phyloP scores from a whole-genome alignment of 2,888 invertebrate genomes.

The Alloscopus bannaensis region DNA sequence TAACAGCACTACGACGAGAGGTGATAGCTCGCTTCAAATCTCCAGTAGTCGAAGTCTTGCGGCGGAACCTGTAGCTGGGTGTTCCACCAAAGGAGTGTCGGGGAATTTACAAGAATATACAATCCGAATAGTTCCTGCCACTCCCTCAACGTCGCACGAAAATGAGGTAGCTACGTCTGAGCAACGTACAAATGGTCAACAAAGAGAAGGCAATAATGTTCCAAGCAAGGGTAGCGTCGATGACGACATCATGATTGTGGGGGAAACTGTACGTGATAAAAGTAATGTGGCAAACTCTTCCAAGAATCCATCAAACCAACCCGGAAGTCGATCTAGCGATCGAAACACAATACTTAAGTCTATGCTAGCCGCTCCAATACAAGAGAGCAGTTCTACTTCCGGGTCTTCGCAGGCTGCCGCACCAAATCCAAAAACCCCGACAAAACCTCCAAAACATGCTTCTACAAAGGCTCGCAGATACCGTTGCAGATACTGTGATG shows the following conservation, averaged over 20 bases:
- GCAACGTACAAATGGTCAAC: too few relatives aligned
- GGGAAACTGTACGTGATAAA: too few relatives aligned
- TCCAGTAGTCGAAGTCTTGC: neutral
- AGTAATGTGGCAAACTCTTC: too few relatives aligned
- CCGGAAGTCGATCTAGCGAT: neutral
- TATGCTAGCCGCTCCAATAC: neutral
- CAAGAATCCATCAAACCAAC: neutral
- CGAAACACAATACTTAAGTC: neutral
- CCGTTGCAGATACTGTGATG: neutral
- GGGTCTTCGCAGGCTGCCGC: neutral
- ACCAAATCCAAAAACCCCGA: neutral
- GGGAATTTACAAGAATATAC: too few relatives aligned
- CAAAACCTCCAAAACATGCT: neutral
- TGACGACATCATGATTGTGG: too few relatives aligned
- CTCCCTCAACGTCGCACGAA: too few relatives aligned
- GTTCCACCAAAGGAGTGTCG: too few relatives aligned
- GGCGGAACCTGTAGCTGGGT: neutral
- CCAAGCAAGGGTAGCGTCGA: too few relatives aligned
- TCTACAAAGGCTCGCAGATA: neutral
- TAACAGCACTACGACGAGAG: neutral
- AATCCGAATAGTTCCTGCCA: too few relatives aligned
- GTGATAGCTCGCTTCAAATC: neutral
- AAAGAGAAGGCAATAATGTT: too few relatives aligned
- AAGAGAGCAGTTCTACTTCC: neutral
- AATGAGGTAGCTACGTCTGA: too few relatives aligned